These are phyloP conservation scores for Caenorhabditis wallacei DNA, from an alignment of 2,888 invertebrate genomes.

Conservation along the genomic window DNA sequence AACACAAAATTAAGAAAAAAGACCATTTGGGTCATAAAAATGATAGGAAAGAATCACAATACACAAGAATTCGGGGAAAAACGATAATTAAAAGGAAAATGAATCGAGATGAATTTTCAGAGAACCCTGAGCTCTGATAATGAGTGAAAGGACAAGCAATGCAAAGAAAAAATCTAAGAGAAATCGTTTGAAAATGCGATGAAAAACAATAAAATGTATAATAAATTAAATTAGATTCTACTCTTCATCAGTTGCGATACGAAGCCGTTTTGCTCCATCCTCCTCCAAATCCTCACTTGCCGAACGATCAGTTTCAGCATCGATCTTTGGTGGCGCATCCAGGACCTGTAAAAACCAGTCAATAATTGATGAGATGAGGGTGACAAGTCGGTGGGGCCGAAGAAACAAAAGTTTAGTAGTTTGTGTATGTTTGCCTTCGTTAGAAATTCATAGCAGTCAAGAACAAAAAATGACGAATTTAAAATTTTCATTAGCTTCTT, in stretches of 20 bases:
- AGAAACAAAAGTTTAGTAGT: slow-evolving; percentile 15
- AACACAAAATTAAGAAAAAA: background rate
- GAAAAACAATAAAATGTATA: too few relatives aligned
- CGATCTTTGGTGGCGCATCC: slow-evolving; percentile 51
- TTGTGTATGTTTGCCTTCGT: slow-evolving; percentile 27
- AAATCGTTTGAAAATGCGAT: slow-evolving; percentile 16
- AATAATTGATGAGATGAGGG: slow-evolving; percentile 28
- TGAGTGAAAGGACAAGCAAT: background rate
- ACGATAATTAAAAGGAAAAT: background rate
- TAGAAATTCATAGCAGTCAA: slow-evolving; percentile 25
- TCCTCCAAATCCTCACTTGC: slow-evolving; percentile 65
- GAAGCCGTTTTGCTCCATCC: slow-evolving; percentile 69
- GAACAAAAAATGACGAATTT: slow-evolving; percentile 40
- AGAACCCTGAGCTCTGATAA: slow-evolving; percentile 14
- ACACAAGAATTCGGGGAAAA: slow-evolving; percentile 1
- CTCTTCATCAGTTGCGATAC: slow-evolving; percentile 75
- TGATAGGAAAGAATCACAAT: slow-evolving; percentile 22
- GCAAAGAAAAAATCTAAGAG: background rate
- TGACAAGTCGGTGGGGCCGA: slow-evolving; percentile 5
- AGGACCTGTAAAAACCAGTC: slow-evolving; percentile 33
- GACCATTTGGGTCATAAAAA: slow-evolving; percentile 1
- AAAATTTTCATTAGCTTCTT: slow-evolving; percentile 11
- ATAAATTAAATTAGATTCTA: too few relatives aligned
- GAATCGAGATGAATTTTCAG: slow-evolving; percentile 8
- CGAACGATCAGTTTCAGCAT: slow-evolving; percentile 34